Evolutionary conservation across 2,797 vertebrate species (phyloP), one percentile per base, ranked within the genome.

Genomic region (Lagothrix lagotricha): DNA sequence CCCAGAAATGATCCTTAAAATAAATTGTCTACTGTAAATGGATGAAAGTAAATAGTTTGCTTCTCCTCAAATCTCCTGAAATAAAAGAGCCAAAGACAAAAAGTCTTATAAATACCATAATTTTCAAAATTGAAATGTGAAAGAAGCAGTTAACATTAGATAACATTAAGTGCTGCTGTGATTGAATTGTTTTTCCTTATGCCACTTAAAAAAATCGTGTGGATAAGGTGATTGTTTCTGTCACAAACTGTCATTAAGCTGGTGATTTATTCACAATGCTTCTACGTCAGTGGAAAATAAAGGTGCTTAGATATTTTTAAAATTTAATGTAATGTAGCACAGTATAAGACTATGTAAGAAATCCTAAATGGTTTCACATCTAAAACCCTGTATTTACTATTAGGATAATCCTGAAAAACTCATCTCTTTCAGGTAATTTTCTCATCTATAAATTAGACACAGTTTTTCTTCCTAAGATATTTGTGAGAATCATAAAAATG

Each of bases 1-100:
- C 90, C 96, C 92, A 96, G 95, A 97, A 97, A 95, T 94, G 92
- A 95, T 93, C 85, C 90, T 96, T 94, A 86, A 96, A 97, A 89
- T 96, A 96, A 96, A 97, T 97, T 41, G 50, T 86, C 93, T 97
- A 94, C 94, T 95, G 88, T 82, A 97, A 98, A 83, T 95, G 86
- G 88, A 84, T 96, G 96, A 94, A 97, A 97, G 97, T 96, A 97
- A 97, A 97, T 92, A 93, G 93, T 93, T 84, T 96, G 28, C 61
- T 67, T 90, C 75, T 89, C 33, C 9, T 85, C 72, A 84, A 26
- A 94, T 90, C 88, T 96, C 48, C 73, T 94, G 57, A 97, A 95
- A 95, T 93, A 92, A 93, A 95, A 93, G 28, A 93, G 24, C 50
- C 46, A 30, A 92, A 97, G 67, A 94, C 72, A 90, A 85, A 88